Base-by-base conservation (phyloP, 2,113 vertebrate genomes). In the Scalopus aquaticus region DNA sequence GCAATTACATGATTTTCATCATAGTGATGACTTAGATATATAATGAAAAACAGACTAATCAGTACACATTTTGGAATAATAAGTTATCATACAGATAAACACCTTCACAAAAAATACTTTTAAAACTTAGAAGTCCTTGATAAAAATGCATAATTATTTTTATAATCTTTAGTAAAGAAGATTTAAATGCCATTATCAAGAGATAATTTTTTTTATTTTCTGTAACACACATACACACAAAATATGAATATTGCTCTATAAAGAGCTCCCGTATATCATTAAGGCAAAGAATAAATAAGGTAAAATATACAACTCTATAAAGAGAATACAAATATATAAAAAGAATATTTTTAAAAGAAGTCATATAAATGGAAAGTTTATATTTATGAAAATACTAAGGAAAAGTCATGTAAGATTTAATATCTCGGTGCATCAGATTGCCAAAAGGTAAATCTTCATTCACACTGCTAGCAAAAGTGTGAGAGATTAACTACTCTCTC, bases 361-460 rank as follows among this genome's bases (percentile, higher is more conserved):
- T 42, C 77, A 67, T 13, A 81, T 19, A 82, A 94, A 56, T 88
- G 58, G 73, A 70, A 94, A 87, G 70, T n/a, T 7, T 30, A 72
- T 60, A 6, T 44, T 77, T 86, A 82, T 54, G 19, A 82, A 80
- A 88, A 88, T 72, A 12, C 30, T 49, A 81, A 79, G 44, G 35
- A 26, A 70, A 80, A 87, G 80, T 56, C 49, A 77, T n/a, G 26
- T 44, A 60, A 91, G 93, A 79, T 80, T 35, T 54, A 92, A 93
- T 72, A 74, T 39, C 22, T 49, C 46, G 15, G 35, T 67, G 32
- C n/a, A 37, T 78, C 77, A 32, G 42, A n/a, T 24, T 72, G 69
- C n/a, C 58, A 35, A 74, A 82, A 79, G 32, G 56, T 44, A 39
- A 32, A 84, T 35, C 1, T 83, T 73, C 49, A 30, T 86, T 39